Evolutionary conservation across 2,797 vertebrate species (phyloP), one percentile per base, ranked within the genome.

Genomic region (Silurus lanzhouensis): DNA sequence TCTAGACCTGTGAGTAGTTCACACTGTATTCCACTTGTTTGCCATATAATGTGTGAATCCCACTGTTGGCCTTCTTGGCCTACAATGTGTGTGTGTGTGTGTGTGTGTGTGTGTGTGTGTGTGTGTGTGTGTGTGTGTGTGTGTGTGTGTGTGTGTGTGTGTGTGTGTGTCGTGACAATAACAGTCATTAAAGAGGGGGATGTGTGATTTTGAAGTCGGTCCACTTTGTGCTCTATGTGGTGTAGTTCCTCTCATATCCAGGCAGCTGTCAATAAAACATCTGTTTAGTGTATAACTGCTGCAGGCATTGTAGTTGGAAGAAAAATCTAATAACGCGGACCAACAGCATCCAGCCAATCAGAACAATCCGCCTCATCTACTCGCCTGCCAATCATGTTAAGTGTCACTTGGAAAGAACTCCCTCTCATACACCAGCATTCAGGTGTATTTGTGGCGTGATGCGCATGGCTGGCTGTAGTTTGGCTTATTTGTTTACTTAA

Each of bases 41-140:
- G 66, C 66, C 48, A 22, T 83, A 48, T 86, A 83, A 77, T 87
- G 75, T 83, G 58, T 20, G 60, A 85, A 79, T 82, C 61, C 61
- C 55, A 82, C 31, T 76, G 55, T 60, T 63, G 55, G 71, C 52
- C 64, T 67, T 81, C 57, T 61, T 13, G 52, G 57, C 63, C 38
- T 17, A 20, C 19, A 19, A 38, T 66, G 63, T 58, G 81, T 68
- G 72, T 60, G 61, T 27, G 72, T 67, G 25, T 25, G 74, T 84
- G 22, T 31, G 57, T 63, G 55, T 58, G 63, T 48, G 81, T 68
- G 72, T 60, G 61, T 83, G 31, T 55, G 75, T 83, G 82, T 83
- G 68, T 81, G 58, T 44, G 20, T 80, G 66, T 81, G 15, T 19
- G 10, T 27, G 72, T 67, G 25, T 25, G 74, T 84, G 22, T 31